phyloP scores from a whole-genome alignment of 2,113 vertebrate genomes.

The Mixornis gularis region DNA sequence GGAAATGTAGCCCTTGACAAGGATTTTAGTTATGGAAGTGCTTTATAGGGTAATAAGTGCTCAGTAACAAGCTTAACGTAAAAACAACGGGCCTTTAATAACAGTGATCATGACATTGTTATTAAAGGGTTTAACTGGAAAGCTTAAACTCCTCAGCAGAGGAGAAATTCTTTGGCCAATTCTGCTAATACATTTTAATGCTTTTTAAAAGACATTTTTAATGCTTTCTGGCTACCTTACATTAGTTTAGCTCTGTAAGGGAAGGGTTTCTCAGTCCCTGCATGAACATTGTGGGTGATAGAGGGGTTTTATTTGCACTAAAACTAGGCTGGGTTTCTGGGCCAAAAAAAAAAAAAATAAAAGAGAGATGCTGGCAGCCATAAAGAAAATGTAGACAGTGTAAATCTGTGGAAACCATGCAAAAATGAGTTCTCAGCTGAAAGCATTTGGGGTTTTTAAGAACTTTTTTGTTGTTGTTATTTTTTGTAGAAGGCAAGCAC shows the following conservation, averaged over 20 bases:
- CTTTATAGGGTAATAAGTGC: neutral
- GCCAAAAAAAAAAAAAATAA: neutral
- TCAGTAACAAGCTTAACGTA: neutral
- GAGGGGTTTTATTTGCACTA: neutral
- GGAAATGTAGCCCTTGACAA: neutral
- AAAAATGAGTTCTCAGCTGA: neutral
- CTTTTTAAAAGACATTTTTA: neutral
- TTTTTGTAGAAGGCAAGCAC: neutral
- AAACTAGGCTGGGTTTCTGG: neutral
- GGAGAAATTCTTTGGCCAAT: neutral
- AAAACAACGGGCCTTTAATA: neutral
- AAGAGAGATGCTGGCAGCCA: neutral
- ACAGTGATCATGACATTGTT: neutral
- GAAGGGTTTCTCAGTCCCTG: neutral
- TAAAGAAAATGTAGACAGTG: neutral
- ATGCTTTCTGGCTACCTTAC: neutral
- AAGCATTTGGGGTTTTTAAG: neutral
- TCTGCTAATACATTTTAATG: neutral
- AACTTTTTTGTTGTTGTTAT: neutral
- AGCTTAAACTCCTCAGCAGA: neutral
- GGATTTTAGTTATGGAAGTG: neutral
- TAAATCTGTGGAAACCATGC: neutral
- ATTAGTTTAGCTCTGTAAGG: neutral
- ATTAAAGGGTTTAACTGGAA: neutral
- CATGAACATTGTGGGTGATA: neutral